Percentiles rank a stretch among this genome's conserved stretches.
These are phyloP conservation scores for Chrysocyon brachyurus DNA, from an alignment of 2,797 vertebrate genomes.

Conservation along the genomic window DNA sequence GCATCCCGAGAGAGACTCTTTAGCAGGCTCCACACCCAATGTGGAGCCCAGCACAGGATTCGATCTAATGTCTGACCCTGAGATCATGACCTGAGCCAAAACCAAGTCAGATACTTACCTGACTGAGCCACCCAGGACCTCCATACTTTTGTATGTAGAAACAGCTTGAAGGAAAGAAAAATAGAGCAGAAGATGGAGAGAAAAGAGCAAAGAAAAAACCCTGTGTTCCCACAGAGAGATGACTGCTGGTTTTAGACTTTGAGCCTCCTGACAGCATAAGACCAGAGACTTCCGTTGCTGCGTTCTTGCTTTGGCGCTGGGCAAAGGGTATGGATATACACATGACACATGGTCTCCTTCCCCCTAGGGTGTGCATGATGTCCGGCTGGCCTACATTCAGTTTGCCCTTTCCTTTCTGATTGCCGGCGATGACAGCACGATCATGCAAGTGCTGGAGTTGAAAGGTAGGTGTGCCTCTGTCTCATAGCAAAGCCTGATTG, in stretches of 20 bases:
- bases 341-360: constrained; percentile 50
- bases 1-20: too few relatives aligned
- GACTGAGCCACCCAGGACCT: background rate
- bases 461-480: constrained; percentile 91
- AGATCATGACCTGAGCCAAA: background rate
- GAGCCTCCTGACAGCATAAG: background rate
- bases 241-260: background rate
- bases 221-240: background rate
- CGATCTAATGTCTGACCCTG: background rate
- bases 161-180: background rate
- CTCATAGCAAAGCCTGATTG: background rate
- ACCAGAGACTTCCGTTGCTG: background rate
- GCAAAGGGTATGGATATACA: fast-evolving
- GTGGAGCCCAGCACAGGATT: background rate
- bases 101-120: background rate
- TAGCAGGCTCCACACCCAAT: background rate
- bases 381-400: constrained; percentile 95
- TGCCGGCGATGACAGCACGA: constrained; percentile 92
- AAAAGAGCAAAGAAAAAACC: background rate
- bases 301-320: background rate
- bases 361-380: constrained; percentile 92
- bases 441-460: constrained; percentile 93
- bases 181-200: background rate
- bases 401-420: constrained; percentile 96
- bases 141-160: background rate